Conservation (phyloP, 1,140 invertebrate species). For the Pseudoatta argentina region DNA sequence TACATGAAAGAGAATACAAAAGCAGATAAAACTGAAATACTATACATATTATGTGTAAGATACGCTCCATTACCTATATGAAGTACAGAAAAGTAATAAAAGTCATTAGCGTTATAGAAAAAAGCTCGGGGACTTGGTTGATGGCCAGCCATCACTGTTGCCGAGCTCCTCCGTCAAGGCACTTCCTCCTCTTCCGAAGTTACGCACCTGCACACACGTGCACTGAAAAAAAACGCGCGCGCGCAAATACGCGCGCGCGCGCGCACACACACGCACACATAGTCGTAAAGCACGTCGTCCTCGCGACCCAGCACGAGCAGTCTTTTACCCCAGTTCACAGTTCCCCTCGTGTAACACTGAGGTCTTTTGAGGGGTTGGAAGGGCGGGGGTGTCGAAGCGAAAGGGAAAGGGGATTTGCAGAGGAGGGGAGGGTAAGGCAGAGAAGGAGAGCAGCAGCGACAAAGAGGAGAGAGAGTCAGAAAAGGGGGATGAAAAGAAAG, state of each 20-base stretch:
- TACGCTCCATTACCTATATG: neutral
- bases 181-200: slow-evolving; percentile 67
- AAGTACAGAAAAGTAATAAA: neutral
- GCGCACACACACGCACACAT: neutral
- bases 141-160: slow-evolving; percentile 39
- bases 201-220: slow-evolving; percentile 76
- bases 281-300: slow-evolving; percentile 60
- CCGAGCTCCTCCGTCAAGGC: slow-evolving; percentile 65
- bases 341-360: slow-evolving; percentile 68
- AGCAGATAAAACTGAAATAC: neutral
- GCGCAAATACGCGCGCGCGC: slow-evolving; percentile 33
- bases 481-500: slow-evolving; percentile 45
- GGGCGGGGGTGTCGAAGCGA: slow-evolving; percentile 51
- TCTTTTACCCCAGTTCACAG: slow-evolving; percentile 84
- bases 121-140: slow-evolving; percentile 35
- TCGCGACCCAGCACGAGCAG: slow-evolving; percentile 75
- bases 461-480: slow-evolving; percentile 58
- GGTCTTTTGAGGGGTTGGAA: slow-evolving; percentile 61
- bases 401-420: slow-evolving; percentile 50
- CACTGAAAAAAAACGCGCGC: slow-evolving; percentile 69
- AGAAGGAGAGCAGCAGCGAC: slow-evolving; percentile 40
- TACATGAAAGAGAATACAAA: too few species aligned
- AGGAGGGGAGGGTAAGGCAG: slow-evolving; percentile 5
- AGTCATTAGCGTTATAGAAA: neutral
- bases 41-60: neutral